Evolutionary conservation across 2,888 invertebrate genomes (phyloP).

Genomic region (Xestia sexstrigata): DNA sequence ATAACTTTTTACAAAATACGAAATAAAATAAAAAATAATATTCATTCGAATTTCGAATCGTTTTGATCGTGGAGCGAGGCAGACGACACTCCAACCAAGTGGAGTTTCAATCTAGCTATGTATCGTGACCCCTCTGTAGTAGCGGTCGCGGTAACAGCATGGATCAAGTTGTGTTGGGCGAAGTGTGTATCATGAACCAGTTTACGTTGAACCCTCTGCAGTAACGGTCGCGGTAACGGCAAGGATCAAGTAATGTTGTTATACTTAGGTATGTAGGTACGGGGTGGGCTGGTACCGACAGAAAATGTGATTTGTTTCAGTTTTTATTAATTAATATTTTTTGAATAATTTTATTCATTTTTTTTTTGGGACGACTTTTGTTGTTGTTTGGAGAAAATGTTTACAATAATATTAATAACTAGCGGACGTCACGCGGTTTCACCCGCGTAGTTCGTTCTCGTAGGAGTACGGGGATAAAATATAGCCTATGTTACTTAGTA

Average conservation of each 20-base stretch:
- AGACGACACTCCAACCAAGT: conserved; percentile 88
- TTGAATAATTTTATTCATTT: not conserved
- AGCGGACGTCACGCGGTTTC: too few relatives aligned
- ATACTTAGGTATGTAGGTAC: conserved; percentile 84
- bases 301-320: conserved; percentile 60
- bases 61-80: conserved; percentile 88
- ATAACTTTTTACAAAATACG: conserved; percentile 44
- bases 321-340: conserved; percentile 25
- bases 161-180: conserved; percentile 81
- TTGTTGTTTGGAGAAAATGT: not conserved
- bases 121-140: conserved; percentile 77
- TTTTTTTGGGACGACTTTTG: not conserved
- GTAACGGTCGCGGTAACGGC: conserved; percentile 73
- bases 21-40: conserved; percentile 73
- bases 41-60: conserved; percentile 85
- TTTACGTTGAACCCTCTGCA: conserved; percentile 75
- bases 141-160: conserved; percentile 75
- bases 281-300: conserved; percentile 85
- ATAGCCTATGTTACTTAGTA: too few relatives aligned
- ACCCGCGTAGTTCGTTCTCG: too few relatives aligned
- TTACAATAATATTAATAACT: not conserved
- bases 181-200: conserved; percentile 80
- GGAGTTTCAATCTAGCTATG: conserved; percentile 86
- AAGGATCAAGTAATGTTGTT: conserved; percentile 80
- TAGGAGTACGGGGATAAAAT: too few relatives aligned